Evolutionary conservation across 2,888 invertebrate species (phyloP), one percentile per base, ranked within the genome.

Genomic region (Limnephilus marmoratus): DNA sequence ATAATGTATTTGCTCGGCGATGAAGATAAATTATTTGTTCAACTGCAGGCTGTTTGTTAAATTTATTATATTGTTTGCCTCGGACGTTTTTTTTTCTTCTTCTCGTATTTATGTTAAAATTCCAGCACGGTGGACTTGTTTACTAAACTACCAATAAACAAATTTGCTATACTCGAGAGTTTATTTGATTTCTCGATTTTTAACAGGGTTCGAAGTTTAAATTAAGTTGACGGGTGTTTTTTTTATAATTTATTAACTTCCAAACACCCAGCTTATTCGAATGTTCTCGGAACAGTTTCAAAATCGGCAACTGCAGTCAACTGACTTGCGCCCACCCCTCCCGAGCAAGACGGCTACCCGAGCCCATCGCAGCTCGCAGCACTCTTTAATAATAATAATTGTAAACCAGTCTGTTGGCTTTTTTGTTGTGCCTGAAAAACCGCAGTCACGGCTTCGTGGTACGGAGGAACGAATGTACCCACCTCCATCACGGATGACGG

Each of bases 371-470:
- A 18, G 82, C 29, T 37, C 86, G 81, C 87, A 18, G 82, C 29
- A 88, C 53, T 91, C 37, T 80, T 91, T 68, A 68, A 68, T 24
- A 68, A 53, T 24, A 68, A 68, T 68, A 81, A 88, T 91, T 87
- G 88, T 91, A 86, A 87, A 88, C 88, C 91, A 81, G 91, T 82
- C 87, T 41, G 87, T 88, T 81, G 81, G 88, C 88, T 91, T 91
- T 91, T 88, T 88, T 91, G 83, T 88, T 91, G 81, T 34, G 88
- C 82, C 37, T 81, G 49, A 82, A 80, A 90, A 90, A 83, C 90
- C 82, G 83, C 90, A 90, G 90, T 90, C 90, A 49, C 90, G 90
- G 90, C 81, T 81, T 90, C 81, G 29, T 11, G 89, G 81, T 29
- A 37, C 80, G n/a, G 89, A 29, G 49, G 29, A 41, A 49, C 86